Percentiles rank a stretch among this genome's conserved stretches.
phyloP scores from a whole-genome alignment of 2,113 vertebrate genomes.

The Acrocephalus kingi region DNA sequence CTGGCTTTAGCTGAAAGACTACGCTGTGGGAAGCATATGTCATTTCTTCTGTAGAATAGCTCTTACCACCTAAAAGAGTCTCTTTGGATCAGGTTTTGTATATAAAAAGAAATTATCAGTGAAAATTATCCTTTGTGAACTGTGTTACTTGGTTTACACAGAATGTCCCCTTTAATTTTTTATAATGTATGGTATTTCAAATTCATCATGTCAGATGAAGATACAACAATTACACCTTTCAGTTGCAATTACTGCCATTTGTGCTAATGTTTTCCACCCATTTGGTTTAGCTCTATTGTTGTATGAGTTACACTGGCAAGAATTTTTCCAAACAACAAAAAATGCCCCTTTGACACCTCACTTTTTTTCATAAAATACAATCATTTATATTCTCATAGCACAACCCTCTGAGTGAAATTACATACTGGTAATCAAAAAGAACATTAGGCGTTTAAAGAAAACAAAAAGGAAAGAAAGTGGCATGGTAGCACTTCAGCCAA shows the following conservation, averaged over 20 bases:
- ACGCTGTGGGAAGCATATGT: accelerated
- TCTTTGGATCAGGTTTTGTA: neutral
- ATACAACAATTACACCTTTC: neutral
- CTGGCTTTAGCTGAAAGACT: neutral
- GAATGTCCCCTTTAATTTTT: neutral
- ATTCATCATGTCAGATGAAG: neutral
- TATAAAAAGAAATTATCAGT: neutral
- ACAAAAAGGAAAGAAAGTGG: neutral
- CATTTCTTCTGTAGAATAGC: neutral
- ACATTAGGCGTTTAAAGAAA: neutral
- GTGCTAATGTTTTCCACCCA: neutral
- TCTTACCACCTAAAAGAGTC: neutral
- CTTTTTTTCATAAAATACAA: neutral
- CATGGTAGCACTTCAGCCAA: neutral
- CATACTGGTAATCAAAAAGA: neutral
- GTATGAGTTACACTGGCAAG: neutral
- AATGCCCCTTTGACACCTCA: neutral
- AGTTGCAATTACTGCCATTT: slow-evolving; percentile 5
- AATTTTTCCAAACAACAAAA: slow-evolving; percentile 19
- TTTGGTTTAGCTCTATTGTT: neutral
- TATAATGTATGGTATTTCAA: slow-evolving; percentile 4
- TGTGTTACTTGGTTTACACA: neutral
- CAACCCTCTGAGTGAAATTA: neutral
- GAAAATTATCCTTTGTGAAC: neutral
- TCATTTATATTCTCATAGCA: neutral